Conservation (phyloP, 2,888 invertebrate genomes). For the Drosophila kanekoi region DNA sequence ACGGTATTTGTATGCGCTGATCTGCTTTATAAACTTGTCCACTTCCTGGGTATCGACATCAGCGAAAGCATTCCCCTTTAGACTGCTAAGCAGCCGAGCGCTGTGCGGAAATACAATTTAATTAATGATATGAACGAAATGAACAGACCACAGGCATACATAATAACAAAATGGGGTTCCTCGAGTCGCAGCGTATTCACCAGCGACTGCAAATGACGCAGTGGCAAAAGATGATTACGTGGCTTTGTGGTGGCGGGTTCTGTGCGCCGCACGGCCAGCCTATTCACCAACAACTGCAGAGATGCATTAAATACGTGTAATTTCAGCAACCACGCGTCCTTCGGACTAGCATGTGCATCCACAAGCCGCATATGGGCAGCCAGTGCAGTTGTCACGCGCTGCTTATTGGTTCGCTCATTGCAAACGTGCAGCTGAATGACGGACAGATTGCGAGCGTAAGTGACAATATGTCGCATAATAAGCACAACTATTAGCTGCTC, state of each 20-base stretch:
- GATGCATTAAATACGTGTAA: constrained; percentile 34
- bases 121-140: not conserved
- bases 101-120: constrained; percentile 22
- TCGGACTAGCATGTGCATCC: constrained; percentile 17
- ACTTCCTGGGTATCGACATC: constrained; percentile 30
- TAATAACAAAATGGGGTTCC: constrained; percentile 34
- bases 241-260: not conserved
- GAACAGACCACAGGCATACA: constrained; percentile 47
- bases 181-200: constrained; percentile 46
- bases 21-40: constrained; percentile 42
- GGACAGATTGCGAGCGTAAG: constrained; percentile 47
- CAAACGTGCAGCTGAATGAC: constrained; percentile 49
- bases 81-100: constrained; percentile 20
- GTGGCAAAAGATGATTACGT: constrained; percentile 28
- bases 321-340: constrained; percentile 56
- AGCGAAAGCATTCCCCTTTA: constrained; percentile 20
- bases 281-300: constrained; percentile 43
- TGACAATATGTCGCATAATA: constrained; percentile 26
- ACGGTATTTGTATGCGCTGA: constrained; percentile 49
- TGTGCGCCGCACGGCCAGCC: constrained; percentile 6
- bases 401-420: constrained; percentile 15
- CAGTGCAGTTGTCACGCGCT: constrained; percentile 9
- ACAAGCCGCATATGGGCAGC: constrained; percentile 42
- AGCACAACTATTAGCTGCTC: constrained; percentile 38
- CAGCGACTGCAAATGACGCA: constrained; percentile 31